Percentiles rank a stretch among this genome's conserved stretches.
These are phyloP conservation scores for Gymnorhina tibicen DNA, from an alignment of 2,113 vertebrate genomes.

Conservation along the genomic window DNA sequence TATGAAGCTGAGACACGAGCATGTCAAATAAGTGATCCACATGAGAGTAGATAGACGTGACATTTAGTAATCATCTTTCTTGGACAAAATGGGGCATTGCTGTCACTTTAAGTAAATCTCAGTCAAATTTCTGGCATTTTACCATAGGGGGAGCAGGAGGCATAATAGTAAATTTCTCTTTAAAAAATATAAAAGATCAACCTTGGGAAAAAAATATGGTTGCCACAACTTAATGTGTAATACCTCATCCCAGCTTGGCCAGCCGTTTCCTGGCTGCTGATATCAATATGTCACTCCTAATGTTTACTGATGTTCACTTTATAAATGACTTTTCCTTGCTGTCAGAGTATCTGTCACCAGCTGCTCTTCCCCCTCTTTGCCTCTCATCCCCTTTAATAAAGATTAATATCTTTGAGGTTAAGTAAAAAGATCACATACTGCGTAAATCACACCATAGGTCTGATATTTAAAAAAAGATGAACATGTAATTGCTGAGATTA, in stretches of 20 bases:
- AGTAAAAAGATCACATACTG: conserved; percentile 12
- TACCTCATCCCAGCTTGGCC: background rate
- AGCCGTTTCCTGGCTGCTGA: background rate
- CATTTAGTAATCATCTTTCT: conserved; percentile 44
- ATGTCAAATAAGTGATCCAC: conserved; percentile 29
- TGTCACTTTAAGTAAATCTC: conserved; percentile 43
- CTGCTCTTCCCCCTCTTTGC: background rate
- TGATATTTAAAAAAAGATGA: conserved; percentile 44
- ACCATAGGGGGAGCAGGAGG: background rate
- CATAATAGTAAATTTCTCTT: conserved; percentile 10
- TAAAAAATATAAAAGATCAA: conserved; percentile 4
- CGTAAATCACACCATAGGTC: conserved; percentile 5
- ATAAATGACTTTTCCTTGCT: conserved; percentile 4
- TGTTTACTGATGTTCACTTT: conserved; percentile 31
- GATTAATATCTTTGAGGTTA: conserved; percentile 29
- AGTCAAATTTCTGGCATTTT: conserved; percentile 23
- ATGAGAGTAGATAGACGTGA: conserved; percentile 14
- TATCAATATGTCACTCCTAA: conserved; percentile 18
- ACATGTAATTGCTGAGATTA: conserved; percentile 33
- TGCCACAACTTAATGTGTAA: background rate
- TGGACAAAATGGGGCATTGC: background rate
- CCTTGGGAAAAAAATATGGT: background rate
- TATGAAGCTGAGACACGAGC: background rate
- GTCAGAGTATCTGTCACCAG: conserved; percentile 4
- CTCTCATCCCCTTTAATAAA: conserved; percentile 32